Evolutionary conservation across 1,140 invertebrate genomes (phyloP).

Genomic region (Brachionus rotundiformis): DNA sequence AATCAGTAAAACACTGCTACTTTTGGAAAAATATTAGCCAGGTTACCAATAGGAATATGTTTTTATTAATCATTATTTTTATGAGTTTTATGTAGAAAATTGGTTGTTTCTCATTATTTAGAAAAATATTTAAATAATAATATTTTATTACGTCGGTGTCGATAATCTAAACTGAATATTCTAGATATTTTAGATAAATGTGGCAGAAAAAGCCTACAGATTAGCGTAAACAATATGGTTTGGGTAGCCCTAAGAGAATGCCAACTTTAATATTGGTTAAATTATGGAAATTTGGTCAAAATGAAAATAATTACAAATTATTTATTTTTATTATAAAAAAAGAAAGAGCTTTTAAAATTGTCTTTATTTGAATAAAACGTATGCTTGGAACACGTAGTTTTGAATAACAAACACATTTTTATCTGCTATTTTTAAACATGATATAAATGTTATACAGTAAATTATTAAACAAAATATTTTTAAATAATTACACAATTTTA

Average conservation of each 20-base stretch:
- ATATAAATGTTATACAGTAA: too few species aligned
- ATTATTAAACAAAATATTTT: too few species aligned
- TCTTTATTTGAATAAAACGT: not conserved
- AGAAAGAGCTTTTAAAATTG: not conserved
- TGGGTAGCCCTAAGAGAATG: not conserved
- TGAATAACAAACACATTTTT: too few species aligned
- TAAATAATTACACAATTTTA: too few species aligned
- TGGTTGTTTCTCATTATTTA: not conserved
- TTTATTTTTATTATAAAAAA: not conserved
- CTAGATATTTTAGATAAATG: not conserved
- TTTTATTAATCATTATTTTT: slow-evolving; percentile 7
- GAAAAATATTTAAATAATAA: not conserved
- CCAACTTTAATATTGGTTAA: not conserved
- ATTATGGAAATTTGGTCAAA: not conserved
- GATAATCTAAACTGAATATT: not conserved
- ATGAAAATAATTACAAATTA: not conserved
- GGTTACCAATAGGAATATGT: not conserved
- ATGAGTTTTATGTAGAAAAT: not conserved
- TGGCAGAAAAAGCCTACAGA: not conserved
- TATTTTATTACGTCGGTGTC: not conserved
- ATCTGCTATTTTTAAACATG: too few species aligned
- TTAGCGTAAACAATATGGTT: not conserved
- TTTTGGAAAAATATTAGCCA: not conserved
- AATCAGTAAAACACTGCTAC: not conserved
- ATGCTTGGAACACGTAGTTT: too few species aligned